A percentile compares a stretch with the other conserved stretches of the same genome.
These are phyloP conservation scores for Chanos chanos DNA, from an alignment of 2,797 vertebrate species.

Conservation along the genomic window DNA sequence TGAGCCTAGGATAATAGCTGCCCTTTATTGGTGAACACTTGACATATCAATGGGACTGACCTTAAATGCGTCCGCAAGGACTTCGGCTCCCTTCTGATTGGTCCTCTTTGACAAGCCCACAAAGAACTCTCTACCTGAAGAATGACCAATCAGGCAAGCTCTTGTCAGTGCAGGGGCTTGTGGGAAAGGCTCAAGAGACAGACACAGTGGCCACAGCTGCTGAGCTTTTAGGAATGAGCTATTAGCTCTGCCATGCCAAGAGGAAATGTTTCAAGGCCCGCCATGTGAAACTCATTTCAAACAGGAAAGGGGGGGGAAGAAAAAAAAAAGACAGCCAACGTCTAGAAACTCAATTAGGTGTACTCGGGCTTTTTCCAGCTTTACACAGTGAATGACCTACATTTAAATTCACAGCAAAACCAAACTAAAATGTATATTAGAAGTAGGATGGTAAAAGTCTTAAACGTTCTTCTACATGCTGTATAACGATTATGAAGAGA, in stretches of 20 bases:
- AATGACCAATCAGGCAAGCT: no score
- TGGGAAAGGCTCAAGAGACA: slow-evolving; percentile 39
- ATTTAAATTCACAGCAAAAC: slow-evolving; percentile 49
- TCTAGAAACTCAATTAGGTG: slow-evolving; percentile 71
- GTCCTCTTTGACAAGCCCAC: slow-evolving; percentile 96
- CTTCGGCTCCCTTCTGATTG: slow-evolving; percentile 96
- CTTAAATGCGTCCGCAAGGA: slow-evolving; percentile 95
- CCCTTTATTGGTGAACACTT: no score
- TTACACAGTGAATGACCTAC: slow-evolving; percentile 52
- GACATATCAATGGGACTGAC: no score
- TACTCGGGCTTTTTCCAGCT: slow-evolving; percentile 46
- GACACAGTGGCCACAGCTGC: slow-evolving; percentile 37
- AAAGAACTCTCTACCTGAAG: slow-evolving; percentile 91
- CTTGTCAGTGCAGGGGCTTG: no score
- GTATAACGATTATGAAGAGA: slow-evolving; percentile 19
- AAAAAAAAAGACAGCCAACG: slow-evolving; percentile 46
- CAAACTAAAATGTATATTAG: slow-evolving; percentile 53
- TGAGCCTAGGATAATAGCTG: no score
- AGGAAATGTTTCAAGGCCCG: slow-evolving; percentile 68
- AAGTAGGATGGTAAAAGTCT: no score
- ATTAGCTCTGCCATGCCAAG: slow-evolving; percentile 55
- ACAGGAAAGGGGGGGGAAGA: slow-evolving; percentile 51
- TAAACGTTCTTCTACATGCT: no score
- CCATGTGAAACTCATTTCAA: slow-evolving; percentile 69
- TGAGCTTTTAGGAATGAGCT: slow-evolving; percentile 59